Base-by-base conservation (phyloP, 2,888 invertebrate genomes). In the Callyntrura sp. region DNA sequence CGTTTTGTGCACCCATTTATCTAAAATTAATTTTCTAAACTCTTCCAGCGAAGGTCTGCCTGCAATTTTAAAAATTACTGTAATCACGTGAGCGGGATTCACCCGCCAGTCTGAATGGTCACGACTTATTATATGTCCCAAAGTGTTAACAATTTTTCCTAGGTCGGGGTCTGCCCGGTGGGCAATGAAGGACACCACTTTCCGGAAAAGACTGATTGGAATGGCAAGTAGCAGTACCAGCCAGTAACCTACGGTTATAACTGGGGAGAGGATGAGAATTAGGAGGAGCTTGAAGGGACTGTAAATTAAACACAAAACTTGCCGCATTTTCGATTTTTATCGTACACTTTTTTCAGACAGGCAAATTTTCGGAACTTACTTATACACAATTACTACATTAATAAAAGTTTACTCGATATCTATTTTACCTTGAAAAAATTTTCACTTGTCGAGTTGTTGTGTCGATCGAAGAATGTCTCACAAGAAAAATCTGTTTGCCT, bases 41-140 rank as follows among this genome's bases (percentile, higher is more conserved):
- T 48, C 17, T 0, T 45, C 20, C 11, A 85, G 14, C 0, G 28
- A 12, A 14, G 12, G 8, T 0, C 9, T 11, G 0, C 85, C 85
- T 9, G 23, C 62, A 0, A 85, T 2, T 60, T 43, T 85, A n/a
- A 73, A 23, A 45, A 76, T 48, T 14, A 68, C 35, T 0, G 45
- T 17, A 28, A 35, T 9, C 1, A 57, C 25, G 23, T 85, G 85
- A 25, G 85, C n/a, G n/a, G n/a, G n/a, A n/a, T n/a, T n/a, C n/a
- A n/a, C n/a, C n/a, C 23, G 43, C 79, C 65, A 79, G n/a, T 86
- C 79, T 0, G 5, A 14, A 25, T 20, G 65, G 57, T 86, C 86
- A 25, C 86, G 57, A 45, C 65, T 25, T 0, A 79, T 43, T 20
- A 81, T 12, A n/a, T 28, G 35, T 0, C 79, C 68, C 51, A 79